These are phyloP conservation scores for Leucoptera coffeella DNA, from an alignment of 2,888 invertebrate genomes.

Conservation along the genomic window DNA sequence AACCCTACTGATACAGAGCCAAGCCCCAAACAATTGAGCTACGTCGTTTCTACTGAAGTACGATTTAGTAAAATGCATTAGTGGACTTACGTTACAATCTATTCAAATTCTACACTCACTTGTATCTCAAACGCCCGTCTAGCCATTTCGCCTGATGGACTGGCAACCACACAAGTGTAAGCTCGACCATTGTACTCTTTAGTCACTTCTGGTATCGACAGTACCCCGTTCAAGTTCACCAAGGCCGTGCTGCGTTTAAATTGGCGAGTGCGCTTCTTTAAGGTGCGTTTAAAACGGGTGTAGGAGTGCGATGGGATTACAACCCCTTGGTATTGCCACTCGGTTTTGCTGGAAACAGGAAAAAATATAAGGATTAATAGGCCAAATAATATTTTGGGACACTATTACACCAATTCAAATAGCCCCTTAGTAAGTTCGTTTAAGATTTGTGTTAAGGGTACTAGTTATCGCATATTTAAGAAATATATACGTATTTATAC, in stretches of 20 bases:
- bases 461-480: too few species aligned
- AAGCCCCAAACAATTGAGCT: too few species aligned
- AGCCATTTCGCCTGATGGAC: conserved; percentile 64
- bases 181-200: conserved; percentile 64
- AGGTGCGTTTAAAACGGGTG: conserved; percentile 22
- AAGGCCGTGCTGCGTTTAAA: conserved; percentile 20
- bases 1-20: too few species aligned
- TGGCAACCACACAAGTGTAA: conserved; percentile 73
- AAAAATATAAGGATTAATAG: too few species aligned
- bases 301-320: conserved; percentile 24
- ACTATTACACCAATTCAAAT: too few species aligned
- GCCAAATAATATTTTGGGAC: too few species aligned
- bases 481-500: too few species aligned
- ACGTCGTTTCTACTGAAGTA: too few species aligned
- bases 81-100: too few species aligned
- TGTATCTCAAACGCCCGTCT: conserved; percentile 49
- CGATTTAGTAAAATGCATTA: too few species aligned
- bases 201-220: conserved; percentile 56
- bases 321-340: conserved; percentile 41
- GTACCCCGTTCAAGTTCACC: conserved; percentile 46
- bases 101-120: too few species aligned
- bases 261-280: conserved; percentile 14
- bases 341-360: conserved; percentile 36
- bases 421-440: too few species aligned
- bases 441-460: neutral